Evolutionary conservation across 2,113 vertebrate genomes (phyloP).

Genomic region (Laticauda laticaudata): DNA sequence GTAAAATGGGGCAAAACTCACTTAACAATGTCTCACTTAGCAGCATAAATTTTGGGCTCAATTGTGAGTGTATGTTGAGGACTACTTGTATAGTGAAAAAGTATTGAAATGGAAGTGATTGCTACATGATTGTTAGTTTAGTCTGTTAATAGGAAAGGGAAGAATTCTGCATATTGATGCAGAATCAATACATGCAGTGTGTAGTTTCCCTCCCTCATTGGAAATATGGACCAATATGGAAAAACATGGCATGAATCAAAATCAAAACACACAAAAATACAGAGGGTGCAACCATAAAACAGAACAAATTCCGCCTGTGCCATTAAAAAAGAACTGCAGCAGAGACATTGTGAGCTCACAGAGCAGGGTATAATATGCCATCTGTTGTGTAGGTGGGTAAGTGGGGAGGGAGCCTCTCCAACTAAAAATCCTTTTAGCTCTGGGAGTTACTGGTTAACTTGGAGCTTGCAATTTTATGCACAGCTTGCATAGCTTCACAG

Average conservation of each 20-base stretch:
- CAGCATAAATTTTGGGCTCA: too few relatives aligned
- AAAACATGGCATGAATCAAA: slow-evolving; percentile 3
- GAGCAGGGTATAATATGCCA: slow-evolving; percentile 14
- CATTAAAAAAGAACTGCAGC: slow-evolving; percentile 6
- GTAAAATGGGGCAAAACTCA: too few relatives aligned
- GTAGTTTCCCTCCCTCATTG: not conserved
- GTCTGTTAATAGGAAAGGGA: not conserved
- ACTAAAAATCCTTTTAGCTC: slow-evolving; percentile 8
- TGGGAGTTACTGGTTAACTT: not conserved
- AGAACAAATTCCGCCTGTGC: slow-evolving; percentile 10
- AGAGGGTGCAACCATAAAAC: slow-evolving; percentile 5
- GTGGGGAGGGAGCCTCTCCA: not conserved
- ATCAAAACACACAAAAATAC: not conserved
- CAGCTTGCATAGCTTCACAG: not conserved
- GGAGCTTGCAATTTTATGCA: slow-evolving; percentile 2
- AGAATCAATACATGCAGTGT: not conserved
- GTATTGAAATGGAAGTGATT: not conserved
- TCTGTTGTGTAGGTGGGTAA: slow-evolving; percentile 32
- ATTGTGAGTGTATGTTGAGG: too few relatives aligned
- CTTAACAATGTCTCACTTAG: too few relatives aligned
- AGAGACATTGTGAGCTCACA: slow-evolving; percentile 15
- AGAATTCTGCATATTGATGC: not conserved
- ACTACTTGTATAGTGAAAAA: not conserved
- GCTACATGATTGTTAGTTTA: not conserved
- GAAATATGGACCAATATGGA: slow-evolving; percentile 6